Evolutionary conservation across 2,797 vertebrate genomes (phyloP), one percentile per base, ranked within the genome.

Genomic region (Hyperoplus immaculatus): DNA sequence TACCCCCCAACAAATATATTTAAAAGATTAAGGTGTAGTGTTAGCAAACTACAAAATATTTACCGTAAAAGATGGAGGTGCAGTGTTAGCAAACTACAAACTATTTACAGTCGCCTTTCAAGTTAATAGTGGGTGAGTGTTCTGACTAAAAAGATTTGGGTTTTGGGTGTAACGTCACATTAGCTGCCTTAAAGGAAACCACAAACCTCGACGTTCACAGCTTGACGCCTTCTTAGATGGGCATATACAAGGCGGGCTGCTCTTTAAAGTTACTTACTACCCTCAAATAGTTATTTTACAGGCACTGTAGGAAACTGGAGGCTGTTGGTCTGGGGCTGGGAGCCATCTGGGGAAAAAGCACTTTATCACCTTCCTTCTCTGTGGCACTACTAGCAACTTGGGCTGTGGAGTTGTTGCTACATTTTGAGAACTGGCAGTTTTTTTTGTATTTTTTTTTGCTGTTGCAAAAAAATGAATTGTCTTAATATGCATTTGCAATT

Each of bases 231-330:
- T 82, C 71, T 87, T 77, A 85, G 69, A 84, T 59, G 64, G 77
- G 68, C 81, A 76, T 82, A 81, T 80, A 73, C 62, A 61, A 69
- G 80, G 66, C 75, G 79, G 79, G 21, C 21, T 79, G 68, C 77
- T 83, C 68, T 85, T 87, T 82, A 82, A 84, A 87, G 57, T 78
- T 70, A 56, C 29, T 29, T 29, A 29, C 29, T 29, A 3, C 71
- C 39, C 75, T 72, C 71, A 78, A 87, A 88, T 87, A 84, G 46
- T 78, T 81, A 1, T 88, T 92, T 92, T 92, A 92, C 80, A 87
- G 80, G 84, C 88, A 57, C 85, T 83, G 85, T 79, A 69, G 81
- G 92, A 87, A 87, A 69, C 87, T 77, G 87, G 87, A 93, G 88
- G 89, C 82, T 84, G 79, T 64, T 43, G 69, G 83, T 92, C 88